These are phyloP conservation scores for Euphonia xanthogaster DNA, from an alignment of 2,797 vertebrate species.

Conservation along the genomic window DNA sequence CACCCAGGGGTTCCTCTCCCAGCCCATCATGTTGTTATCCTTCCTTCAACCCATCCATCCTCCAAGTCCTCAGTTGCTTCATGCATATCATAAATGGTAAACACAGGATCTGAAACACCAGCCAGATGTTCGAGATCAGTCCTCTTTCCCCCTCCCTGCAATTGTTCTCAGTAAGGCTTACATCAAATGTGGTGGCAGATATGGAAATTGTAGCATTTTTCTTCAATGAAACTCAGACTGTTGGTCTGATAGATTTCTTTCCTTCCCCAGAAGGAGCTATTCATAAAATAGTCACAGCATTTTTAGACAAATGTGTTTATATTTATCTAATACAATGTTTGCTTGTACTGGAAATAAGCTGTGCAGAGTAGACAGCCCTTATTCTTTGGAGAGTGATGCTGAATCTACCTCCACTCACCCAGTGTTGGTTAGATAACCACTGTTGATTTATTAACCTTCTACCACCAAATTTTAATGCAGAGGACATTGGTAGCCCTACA, in stretches of 20 bases:
- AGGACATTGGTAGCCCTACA: background rate
- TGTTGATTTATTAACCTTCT: background rate
- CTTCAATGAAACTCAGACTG: background rate
- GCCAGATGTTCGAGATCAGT: background rate
- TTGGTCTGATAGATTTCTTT: background rate
- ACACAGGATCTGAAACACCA: background rate
- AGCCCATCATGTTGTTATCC: background rate
- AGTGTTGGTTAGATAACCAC: background rate
- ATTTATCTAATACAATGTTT: background rate
- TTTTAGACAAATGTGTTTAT: background rate
- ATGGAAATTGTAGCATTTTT: background rate
- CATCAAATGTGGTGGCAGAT: background rate
- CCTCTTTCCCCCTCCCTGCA: rapidly evolving
- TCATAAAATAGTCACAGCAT: background rate
- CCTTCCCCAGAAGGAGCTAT: background rate
- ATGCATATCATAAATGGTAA: background rate
- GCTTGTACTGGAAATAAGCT: background rate
- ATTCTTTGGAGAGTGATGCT: background rate
- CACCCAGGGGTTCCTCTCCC: background rate
- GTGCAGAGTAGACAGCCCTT: background rate
- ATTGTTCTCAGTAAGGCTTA: background rate
- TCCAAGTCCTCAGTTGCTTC: background rate
- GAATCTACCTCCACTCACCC: background rate
- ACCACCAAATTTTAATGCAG: background rate
- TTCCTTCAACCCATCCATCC: background rate